phyloP scores from a whole-genome alignment of 1,140 invertebrate genomes.

The Listronotus oregonensis region DNA sequence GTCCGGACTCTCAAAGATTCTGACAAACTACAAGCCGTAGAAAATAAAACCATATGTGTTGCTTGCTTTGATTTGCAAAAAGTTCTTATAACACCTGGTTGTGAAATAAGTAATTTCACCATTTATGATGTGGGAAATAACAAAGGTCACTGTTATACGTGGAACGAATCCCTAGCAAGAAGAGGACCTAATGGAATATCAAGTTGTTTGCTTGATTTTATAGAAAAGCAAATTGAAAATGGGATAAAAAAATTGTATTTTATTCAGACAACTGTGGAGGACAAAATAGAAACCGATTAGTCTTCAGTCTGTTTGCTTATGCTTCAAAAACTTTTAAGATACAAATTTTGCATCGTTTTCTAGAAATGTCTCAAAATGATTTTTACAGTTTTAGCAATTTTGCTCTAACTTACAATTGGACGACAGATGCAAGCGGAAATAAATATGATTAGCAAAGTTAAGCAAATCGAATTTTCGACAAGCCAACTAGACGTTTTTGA shows the following conservation, averaged over 20 bases:
- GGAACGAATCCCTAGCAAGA: constrained; percentile 22
- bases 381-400: no score
- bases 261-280: constrained; percentile 10
- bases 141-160: constrained; percentile 21
- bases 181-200: neutral
- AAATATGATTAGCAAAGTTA: no score
- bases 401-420: no score
- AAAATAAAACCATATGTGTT: neutral
- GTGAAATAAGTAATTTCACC: constrained; percentile 29
- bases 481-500: no score
- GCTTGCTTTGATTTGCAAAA: constrained; percentile 28
- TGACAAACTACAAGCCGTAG: neutral
- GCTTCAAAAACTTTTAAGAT: no score
- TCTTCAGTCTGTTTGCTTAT: neutral
- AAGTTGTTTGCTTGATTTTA: constrained; percentile 7
- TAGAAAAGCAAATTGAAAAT: constrained; percentile 2
- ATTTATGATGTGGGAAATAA: constrained; percentile 27
- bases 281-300: constrained; percentile 3
- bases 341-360: no score
- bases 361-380: no score
- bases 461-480: no score
- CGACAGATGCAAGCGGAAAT: no score
- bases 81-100: constrained; percentile 21
- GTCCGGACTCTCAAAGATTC: neutral
- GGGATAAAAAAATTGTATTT: constrained; percentile 10